Conservation (phyloP, 2,797 vertebrate species). For the Gallinago stenura region DNA sequence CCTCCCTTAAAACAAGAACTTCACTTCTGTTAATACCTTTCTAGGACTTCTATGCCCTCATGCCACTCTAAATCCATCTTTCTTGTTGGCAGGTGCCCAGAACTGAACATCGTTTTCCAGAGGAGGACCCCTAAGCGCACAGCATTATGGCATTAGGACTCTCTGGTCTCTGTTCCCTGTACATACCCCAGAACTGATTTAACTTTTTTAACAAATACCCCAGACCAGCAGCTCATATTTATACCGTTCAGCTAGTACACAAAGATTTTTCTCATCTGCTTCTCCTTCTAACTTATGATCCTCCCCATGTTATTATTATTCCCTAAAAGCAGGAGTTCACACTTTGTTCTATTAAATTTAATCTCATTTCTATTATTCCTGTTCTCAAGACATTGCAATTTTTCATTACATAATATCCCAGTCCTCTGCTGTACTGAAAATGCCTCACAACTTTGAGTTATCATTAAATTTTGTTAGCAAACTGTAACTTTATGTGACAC, state of each 20-base stretch:
- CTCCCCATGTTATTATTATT: not conserved
- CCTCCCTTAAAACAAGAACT: not conserved
- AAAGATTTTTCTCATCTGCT: not conserved
- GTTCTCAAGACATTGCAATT: not conserved
- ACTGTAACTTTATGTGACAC: constrained; percentile 6
- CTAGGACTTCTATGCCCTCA: not conserved
- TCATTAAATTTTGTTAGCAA: constrained; percentile 30
- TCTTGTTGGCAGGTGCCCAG: not conserved
- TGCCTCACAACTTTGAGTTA: constrained; percentile 1
- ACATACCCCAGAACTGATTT: not conserved
- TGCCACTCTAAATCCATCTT: not conserved
- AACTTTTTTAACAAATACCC: not conserved
- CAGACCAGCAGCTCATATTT: not conserved
- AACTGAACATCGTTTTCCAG: not conserved
- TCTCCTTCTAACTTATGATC: not conserved
- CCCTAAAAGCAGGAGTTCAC: not conserved
- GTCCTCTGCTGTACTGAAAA: not conserved
- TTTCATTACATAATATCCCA: not conserved
- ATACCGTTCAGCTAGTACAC: not conserved
- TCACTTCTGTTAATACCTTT: not conserved
- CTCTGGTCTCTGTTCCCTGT: not conserved
- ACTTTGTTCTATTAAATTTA: not conserved
- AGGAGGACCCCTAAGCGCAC: not conserved
- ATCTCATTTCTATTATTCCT: not conserved
- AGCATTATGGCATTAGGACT: not conserved